Conservation (phyloP, 2,888 invertebrate species). For the Phalangium opilio region DNA sequence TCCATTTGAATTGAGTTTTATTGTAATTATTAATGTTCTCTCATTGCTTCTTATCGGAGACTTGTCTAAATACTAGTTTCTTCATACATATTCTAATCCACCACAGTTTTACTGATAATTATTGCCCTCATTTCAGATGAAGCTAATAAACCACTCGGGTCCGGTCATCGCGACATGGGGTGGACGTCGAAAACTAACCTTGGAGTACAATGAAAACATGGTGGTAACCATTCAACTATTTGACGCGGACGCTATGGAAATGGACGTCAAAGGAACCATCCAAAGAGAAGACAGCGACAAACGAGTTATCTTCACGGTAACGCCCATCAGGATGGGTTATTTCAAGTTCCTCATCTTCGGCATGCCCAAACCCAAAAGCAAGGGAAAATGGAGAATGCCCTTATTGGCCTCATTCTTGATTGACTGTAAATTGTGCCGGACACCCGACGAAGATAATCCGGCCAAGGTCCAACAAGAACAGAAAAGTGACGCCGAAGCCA, state of each 20-base stretch:
- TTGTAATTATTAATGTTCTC: too few species aligned
- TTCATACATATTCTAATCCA: too few species aligned
- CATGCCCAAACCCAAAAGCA: constrained; percentile 23
- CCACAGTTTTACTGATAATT: too few species aligned
- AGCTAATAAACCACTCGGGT: constrained; percentile 22
- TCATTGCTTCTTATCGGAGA: too few species aligned
- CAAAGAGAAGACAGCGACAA: constrained; percentile 18
- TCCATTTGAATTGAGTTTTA: too few species aligned
- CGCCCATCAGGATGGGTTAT: constrained; percentile 22
- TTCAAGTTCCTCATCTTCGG: constrained; percentile 24
- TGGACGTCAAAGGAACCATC: constrained; percentile 20
- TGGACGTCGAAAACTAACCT: constrained; percentile 22
- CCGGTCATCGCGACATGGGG: constrained; percentile 26
- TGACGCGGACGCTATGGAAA: constrained; percentile 21
- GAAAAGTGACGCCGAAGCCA: too few species aligned
- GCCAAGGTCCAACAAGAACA: neutral
- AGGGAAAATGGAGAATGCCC: constrained; percentile 22
- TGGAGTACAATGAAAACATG: constrained; percentile 18
- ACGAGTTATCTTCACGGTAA: constrained; percentile 19
- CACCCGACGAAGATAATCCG: neutral
- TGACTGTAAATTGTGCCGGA: constrained; percentile 19
- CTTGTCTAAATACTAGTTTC: too few species aligned
- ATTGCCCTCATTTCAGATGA: constrained; percentile 10
- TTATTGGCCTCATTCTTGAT: constrained; percentile 23
- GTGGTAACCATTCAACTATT: constrained; percentile 20